Base-by-base conservation (phyloP, 2,797 vertebrate genomes). In the Enteromius argenteus region DNA sequence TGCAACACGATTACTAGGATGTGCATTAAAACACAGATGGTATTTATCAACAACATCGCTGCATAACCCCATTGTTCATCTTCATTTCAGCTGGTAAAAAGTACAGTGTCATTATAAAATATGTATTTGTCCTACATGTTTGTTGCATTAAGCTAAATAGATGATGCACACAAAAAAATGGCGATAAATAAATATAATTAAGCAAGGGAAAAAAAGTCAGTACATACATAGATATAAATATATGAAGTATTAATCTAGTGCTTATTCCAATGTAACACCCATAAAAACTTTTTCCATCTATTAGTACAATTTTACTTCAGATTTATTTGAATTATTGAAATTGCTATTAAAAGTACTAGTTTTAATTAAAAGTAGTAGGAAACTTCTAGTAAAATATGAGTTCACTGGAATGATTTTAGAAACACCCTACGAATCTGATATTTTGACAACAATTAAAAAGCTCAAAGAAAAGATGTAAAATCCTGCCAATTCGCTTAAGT, bases 381-480 rank as follows among this genome's bases (percentile, higher is more conserved):
- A 30, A 17, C 13, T 14, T 62, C 23, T 62, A 30, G 23, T 30
- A 6, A 5, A 2, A 30, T 13, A 30, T 15, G 0, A 30, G 23
- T 62, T 27, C 14, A 15, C 14, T 7, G 1, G 60, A 64, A 32
- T 64, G 27, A 62, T 62, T 62, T 30, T 30, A 13, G 13, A 71
- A 71, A 37, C 46, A 23, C 42, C 19, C 8, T 35, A 4, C 14
- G 49, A 76, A 60, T 72, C 9, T 66, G 17, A 42, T 10, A 30
- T 32, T 79, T 77, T 23, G 60, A 49, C 27, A 39, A 74, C 32
- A 64, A 15, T 0, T 4, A 4, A 77, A 51, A 60, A 19, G 32
- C 66, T 67, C 46, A 86, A 79, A 62, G 42, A 60, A 75, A 79
- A 27, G 27, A 21, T 49, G 74, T 23, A 2, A 81, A 81, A 69